Conservation (phyloP, 1,140 invertebrate species). For the Hylaeus volcanicus region DNA sequence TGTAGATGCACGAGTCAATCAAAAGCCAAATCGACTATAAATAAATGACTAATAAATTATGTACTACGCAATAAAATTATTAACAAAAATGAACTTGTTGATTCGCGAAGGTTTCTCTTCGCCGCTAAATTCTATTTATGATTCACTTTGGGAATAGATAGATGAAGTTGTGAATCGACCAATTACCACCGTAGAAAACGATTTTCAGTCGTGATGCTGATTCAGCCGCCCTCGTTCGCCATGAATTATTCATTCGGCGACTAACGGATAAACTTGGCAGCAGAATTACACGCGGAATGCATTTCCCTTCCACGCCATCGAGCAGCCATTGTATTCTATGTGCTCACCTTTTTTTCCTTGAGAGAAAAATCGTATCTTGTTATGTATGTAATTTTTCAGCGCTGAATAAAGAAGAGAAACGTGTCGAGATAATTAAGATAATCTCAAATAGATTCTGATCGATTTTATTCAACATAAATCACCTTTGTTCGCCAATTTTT, state of each 20-base stretch:
- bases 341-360: not conserved
- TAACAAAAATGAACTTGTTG: too few relatives aligned
- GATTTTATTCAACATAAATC: too few relatives aligned
- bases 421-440: not conserved
- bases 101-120: too few relatives aligned
- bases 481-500: too few relatives aligned
- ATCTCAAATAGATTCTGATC: too few relatives aligned
- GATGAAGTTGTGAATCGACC: not conserved
- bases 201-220: conserved; percentile 24
- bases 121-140: too few relatives aligned
- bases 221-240: conserved; percentile 2
- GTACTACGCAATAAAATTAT: too few relatives aligned
- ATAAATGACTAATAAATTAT: too few relatives aligned
- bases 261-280: conserved; percentile 44
- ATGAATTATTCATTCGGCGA: conserved; percentile 45
- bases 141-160: too few relatives aligned
- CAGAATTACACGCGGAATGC: conserved; percentile 41
- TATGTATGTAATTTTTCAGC: not conserved
- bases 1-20: too few relatives aligned
- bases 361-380: not conserved
- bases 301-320: conserved; percentile 23
- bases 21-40: too few relatives aligned
- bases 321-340: not conserved
- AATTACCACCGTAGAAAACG: conserved; percentile 21
- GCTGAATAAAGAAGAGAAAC: not conserved